phyloP scores from a whole-genome alignment of 2,113 vertebrate species.

The Chauna torquata region DNA sequence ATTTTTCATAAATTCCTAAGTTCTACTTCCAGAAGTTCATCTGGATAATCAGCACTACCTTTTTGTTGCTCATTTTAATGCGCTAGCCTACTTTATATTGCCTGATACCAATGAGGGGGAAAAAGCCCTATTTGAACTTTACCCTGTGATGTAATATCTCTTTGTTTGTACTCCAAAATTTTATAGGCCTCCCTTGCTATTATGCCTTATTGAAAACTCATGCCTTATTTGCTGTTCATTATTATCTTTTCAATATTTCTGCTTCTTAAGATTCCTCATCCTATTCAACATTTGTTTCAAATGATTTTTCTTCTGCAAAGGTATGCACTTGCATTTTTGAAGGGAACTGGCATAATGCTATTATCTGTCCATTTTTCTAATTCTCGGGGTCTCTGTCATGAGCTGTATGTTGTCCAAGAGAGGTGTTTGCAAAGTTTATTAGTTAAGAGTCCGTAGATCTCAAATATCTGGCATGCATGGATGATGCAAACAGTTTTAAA shows the following conservation, averaged over 20 bases:
- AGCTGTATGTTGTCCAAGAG: not conserved
- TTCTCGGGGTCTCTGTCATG: not conserved
- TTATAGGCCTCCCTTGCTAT: conserved; percentile 14
- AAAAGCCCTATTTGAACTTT: not conserved
- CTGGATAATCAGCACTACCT: not conserved
- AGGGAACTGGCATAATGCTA: not conserved
- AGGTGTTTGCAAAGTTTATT: not conserved
- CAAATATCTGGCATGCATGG: not conserved
- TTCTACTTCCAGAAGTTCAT: not conserved
- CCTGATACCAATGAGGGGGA: not conserved
- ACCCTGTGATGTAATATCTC: not conserved
- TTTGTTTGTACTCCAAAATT: conserved; percentile 57
- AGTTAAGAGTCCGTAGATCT: not conserved
- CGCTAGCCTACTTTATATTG: not conserved
- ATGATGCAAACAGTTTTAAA: not conserved
- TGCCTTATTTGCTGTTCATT: conserved; percentile 42
- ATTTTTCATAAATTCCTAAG: not conserved
- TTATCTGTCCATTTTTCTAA: not conserved
- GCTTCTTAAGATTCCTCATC: conserved; percentile 13
- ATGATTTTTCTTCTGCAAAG: not conserved
- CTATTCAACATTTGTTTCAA: conserved; percentile 38
- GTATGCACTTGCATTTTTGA: not conserved
- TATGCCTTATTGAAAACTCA: conserved; percentile 53
- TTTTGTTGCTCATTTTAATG: not conserved
- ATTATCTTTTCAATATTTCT: conserved; percentile 38